Evolutionary conservation across 2,113 vertebrate species (phyloP).

Genomic region (Phrynocephalus versicolor): DNA sequence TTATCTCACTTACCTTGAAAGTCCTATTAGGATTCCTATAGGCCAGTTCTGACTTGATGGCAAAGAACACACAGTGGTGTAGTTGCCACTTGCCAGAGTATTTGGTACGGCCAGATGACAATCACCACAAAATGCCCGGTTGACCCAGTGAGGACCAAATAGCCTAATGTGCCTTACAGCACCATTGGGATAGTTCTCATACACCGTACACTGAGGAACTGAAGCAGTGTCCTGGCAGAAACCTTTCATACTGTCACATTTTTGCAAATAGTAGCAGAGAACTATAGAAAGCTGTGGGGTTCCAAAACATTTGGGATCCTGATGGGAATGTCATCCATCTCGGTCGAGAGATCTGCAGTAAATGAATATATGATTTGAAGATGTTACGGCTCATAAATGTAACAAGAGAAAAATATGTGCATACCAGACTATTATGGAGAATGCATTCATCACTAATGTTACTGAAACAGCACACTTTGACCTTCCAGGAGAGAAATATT

Average conservation of each 20-base stretch:
- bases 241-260: not conserved
- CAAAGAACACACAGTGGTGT: no score
- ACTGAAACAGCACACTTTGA: constrained; percentile 13
- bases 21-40: no score
- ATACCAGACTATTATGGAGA: constrained; percentile 25
- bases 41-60: no score
- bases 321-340: not conserved
- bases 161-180: no score
- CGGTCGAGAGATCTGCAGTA: not conserved
- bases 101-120: no score
- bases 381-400: not conserved
- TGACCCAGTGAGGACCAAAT: not conserved
- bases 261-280: no score
- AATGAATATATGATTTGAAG: not conserved
- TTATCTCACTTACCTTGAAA: no score
- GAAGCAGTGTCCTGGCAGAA: no score
- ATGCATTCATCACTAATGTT: constrained; percentile 30
- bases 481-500: constrained; percentile 44
- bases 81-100: no score
- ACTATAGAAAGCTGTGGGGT: fast-evolving
- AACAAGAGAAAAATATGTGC: constrained; percentile 12
- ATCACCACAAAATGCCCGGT: not conserved
- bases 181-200: no score
- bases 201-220: not conserved
- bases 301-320: not conserved